phyloP scores from a whole-genome alignment of 2,888 invertebrate genomes.

The Xanthorhoe spadicearia region DNA sequence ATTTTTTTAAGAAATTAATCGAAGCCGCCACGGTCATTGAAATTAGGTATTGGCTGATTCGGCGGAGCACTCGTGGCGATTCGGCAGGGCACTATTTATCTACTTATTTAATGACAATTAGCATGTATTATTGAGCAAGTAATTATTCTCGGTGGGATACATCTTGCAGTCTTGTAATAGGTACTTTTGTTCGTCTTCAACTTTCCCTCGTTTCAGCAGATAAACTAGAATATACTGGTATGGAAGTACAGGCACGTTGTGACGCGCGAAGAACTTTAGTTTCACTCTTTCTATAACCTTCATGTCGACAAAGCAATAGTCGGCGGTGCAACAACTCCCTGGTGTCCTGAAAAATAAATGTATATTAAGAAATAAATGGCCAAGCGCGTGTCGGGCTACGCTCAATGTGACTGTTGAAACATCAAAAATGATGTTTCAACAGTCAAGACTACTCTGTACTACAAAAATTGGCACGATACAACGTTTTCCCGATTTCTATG shows the following conservation, averaged over 20 bases:
- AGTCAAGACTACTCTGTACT: no score
- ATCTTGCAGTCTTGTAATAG: constrained; percentile 74
- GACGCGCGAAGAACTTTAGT: constrained; percentile 75
- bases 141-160: constrained; percentile 65
- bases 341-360: constrained; percentile 64
- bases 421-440: no score
- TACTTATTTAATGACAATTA: constrained; percentile 37
- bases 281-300: constrained; percentile 78
- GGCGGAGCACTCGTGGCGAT: no score
- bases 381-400: no score
- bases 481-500: no score
- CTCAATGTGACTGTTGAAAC: no score
- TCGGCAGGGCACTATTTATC: no score
- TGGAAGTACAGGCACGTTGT: constrained; percentile 78
- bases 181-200: constrained; percentile 75
- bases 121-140: constrained; percentile 74
- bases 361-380: no score
- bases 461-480: no score
- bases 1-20: no score
- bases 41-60: no score
- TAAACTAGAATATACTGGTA: constrained; percentile 78
- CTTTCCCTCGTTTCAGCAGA: constrained; percentile 71
- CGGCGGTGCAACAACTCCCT: constrained; percentile 78
- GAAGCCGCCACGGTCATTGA: no score
- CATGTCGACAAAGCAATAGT: constrained; percentile 81